phyloP scores from a whole-genome alignment of 53 echinoderm and acorn worm species.

The Temnopleurus reevesii region DNA sequence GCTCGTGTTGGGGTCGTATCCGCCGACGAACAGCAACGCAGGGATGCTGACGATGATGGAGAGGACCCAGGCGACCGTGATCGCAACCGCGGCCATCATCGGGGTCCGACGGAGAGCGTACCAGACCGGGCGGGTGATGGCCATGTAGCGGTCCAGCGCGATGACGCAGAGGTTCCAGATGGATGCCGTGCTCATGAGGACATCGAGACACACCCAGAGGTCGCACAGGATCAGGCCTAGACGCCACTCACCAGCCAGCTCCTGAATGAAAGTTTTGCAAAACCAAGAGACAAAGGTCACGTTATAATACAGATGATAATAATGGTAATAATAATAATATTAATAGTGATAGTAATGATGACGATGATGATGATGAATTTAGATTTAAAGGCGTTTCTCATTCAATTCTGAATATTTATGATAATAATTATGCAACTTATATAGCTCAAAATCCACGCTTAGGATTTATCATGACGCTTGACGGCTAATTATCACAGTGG shows the following conservation, averaged over 20 bases:
- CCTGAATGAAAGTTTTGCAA: conserved; percentile 41
- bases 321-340: too few species aligned
- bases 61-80: conserved; percentile 78
- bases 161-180: conserved; percentile 96
- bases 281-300: background rate
- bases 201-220: conserved; percentile 88
- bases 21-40: conserved; percentile 81
- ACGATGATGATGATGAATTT: too few species aligned
- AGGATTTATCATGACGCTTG: too few species aligned
- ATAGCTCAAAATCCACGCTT: too few species aligned
- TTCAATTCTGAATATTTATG: too few species aligned
- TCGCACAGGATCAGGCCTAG: conserved; percentile 84
- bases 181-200: conserved; percentile 88
- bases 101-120: conserved; percentile 91
- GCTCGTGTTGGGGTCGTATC: conserved; percentile 70
- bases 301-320: background rate
- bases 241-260: conserved; percentile 82
- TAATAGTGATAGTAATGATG: too few species aligned
- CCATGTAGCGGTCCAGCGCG: conserved; percentile 87
- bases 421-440: too few species aligned
- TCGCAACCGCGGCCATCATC: conserved; percentile 72
- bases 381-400: too few species aligned
- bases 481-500: too few species aligned
- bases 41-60: conserved; percentile 90
- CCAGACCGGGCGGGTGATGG: conserved; percentile 88